Base-by-base conservation (phyloP, 64 coral and sea anemone species). In the Platygyra sinensis region DNA sequence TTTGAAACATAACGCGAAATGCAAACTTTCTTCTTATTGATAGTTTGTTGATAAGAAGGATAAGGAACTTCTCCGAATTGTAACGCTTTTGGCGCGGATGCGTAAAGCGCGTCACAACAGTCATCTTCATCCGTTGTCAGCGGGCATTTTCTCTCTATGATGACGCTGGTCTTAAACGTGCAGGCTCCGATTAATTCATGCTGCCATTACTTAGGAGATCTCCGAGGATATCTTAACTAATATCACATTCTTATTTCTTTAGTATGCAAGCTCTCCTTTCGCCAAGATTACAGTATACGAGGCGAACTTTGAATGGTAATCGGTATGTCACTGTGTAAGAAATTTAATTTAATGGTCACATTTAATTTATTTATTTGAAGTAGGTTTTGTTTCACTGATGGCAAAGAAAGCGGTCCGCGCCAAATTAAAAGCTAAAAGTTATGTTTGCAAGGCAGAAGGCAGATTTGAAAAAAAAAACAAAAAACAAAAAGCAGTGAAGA, bases 21-120 rank as follows among this genome's bases (percentile, higher is more conserved):
- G 39, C 10, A 71, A 39, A 83, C 31, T 13, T 42, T 71, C 50
- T 69, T 71, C 50, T 69, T 76, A 52, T 28, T 67, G 60, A 31
- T 72, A 57, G 17, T 74, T 6, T 92, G 90, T 92, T 92, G 90
- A 92, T 92, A 92, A 92, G 90, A 92, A 92, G 90, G 83, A 92
- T 80, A 61, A 79, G 28, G 60, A 86, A 86, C 83, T 87, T 87
- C 74, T 92, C 74, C 60, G 60, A 60, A 85, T 85, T 32, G 80
- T n/a, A 29, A 36, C 22, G 20, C 10, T 85, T 67, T 71, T 51
- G 33, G 12, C 62, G 18, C 62, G 39, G 0, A 63, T 36, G 8
- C 3, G 28, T 30, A 62, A 22, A 36, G 13, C 20, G 13, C 20
- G 24, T 7, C 29, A 15, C 8, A 20, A 18, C 8, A 63, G 13